Evolutionary conservation across 2,113 vertebrate species (phyloP), one percentile per base, ranked within the genome.

Genomic region (Ciconia maguari): DNA sequence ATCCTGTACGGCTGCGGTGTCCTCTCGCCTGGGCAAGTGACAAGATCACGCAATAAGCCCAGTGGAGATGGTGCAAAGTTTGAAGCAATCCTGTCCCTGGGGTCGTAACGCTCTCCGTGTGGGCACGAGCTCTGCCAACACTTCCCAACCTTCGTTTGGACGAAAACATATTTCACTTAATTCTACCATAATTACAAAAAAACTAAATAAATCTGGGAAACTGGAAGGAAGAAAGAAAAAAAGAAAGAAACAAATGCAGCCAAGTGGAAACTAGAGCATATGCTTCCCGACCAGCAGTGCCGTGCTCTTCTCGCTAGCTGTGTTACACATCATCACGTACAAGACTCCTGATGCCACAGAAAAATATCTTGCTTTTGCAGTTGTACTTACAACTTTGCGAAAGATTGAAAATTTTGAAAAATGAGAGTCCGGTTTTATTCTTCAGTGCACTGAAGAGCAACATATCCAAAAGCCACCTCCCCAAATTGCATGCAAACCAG

Each of bases 61-160:
- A 44, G 27, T 1, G 27, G 51, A 75, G n/a, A 21, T 7, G 36
- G 38, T 5, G 17, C 15, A 41, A 38, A 48, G 55, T 57, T 54
- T 34, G 60, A 79, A 70, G 13, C 61, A 72, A 75, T 14, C 9
- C 24, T 52, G 7, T 44, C 69, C 54, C 24, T 60, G 30, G 18
- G 21, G 30, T 48, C 3, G 0, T 14, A 57, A 26, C 2, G 10
- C 26, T 30, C 34, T 18, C 13, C 7, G 25, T 30, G 32, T 4
- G 12, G 25, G 27, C 41, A 27, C 0, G 0, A 54, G 21, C 11
- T 61, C 65, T 7, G 8, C 27, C 2, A 1, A 7, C 6, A 25
- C 20, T 51, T 66, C 42, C 42, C 34, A 66, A 9, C 18, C 12
- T 77, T 66, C 55, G 7, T 42, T 17, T 49, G 10, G 25, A 49